Evolutionary conservation across 2,888 invertebrate genomes (phyloP).

Genomic region (Habrosyne pyritoides): DNA sequence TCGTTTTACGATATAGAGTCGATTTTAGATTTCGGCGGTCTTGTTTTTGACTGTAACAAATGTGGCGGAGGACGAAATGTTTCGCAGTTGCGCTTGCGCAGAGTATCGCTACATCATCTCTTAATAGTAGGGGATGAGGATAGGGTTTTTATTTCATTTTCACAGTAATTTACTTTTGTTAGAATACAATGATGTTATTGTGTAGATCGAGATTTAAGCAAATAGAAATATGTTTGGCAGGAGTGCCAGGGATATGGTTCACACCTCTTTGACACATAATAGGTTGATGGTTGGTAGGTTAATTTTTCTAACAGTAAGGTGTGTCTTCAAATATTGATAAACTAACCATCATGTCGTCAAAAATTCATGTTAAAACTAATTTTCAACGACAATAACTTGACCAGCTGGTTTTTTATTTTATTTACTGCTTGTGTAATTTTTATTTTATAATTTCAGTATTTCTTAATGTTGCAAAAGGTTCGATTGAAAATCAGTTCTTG

Average conservation of each 20-base stretch:
- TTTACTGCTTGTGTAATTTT: too few species aligned
- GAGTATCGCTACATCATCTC: constrained; percentile 80
- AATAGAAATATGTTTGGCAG: constrained; percentile 68
- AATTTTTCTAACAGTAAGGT: background rate
- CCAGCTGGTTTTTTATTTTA: too few species aligned
- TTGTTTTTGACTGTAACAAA: constrained; percentile 38
- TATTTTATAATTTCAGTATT: too few species aligned
- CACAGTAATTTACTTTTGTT: constrained; percentile 81
- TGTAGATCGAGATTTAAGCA: constrained; percentile 76
- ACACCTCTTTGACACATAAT: constrained; percentile 57
- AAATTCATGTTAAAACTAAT: too few species aligned
- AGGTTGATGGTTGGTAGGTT: constrained; percentile 21
- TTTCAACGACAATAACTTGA: too few species aligned
- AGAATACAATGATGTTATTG: constrained; percentile 71
- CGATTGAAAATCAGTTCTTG: too few species aligned
- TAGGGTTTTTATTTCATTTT: constrained; percentile 79
- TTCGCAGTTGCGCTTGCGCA: constrained; percentile 71
- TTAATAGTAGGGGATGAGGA: constrained; percentile 80
- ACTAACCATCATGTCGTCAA: too few species aligned
- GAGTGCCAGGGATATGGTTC: constrained; percentile 67
- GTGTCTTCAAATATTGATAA: too few species aligned
- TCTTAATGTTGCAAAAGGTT: too few species aligned
- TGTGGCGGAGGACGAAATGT: constrained; percentile 52
- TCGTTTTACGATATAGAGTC: constrained; percentile 28
- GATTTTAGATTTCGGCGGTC: constrained; percentile 26